Base-by-base conservation (phyloP, 2,888 invertebrate genomes). In the Autographa pulchrina region DNA sequence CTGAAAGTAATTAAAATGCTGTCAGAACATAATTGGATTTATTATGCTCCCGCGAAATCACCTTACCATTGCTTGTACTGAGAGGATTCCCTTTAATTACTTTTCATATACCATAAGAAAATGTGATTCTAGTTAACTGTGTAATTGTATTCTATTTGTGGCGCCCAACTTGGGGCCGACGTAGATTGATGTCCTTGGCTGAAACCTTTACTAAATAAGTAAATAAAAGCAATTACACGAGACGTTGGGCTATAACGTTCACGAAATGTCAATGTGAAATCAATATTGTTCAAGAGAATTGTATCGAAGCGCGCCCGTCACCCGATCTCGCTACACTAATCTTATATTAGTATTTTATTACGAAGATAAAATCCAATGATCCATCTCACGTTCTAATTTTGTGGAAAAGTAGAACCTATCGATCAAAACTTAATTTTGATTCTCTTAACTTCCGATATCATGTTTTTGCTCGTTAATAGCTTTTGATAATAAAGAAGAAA, bases 1-100 rank as follows among this genome's bases (percentile, higher is more conserved):
- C 64, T 74, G 56, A 70, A 60, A 72, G 70, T 80, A 86, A 85
- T 88, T 88, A 85, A 86, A 86, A 86, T 81, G 56, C 80, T 82
- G 82, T 79, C 83, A 75, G 25, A 67, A 56, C 66, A 76, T 83
- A 85, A 86, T 84, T 85, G 73, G 74, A 78, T 84, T 86, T 81
- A 81, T 80, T 67, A 71, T 70, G 77, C 69, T 75, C 62, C 62
- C 69, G 63, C 68, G 72, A 66, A 77, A 76, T 80, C 71, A 71
- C 80, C 66, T 78, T 58, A 65, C 31, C 64, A 63, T 63, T 69
- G 56, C 75, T 62, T 61, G 65, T 74, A 43, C 63, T 32, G 62
- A 65, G 64, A 62, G 59, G 56, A 68, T 41, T 72, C 62, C 25
- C 70, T 74, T 72, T 82, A 81, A 79, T 84, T 70, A 65, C 61